Evolutionary conservation across 2,797 vertebrate species (phyloP).

Genomic region (Malurus splendens): DNA sequence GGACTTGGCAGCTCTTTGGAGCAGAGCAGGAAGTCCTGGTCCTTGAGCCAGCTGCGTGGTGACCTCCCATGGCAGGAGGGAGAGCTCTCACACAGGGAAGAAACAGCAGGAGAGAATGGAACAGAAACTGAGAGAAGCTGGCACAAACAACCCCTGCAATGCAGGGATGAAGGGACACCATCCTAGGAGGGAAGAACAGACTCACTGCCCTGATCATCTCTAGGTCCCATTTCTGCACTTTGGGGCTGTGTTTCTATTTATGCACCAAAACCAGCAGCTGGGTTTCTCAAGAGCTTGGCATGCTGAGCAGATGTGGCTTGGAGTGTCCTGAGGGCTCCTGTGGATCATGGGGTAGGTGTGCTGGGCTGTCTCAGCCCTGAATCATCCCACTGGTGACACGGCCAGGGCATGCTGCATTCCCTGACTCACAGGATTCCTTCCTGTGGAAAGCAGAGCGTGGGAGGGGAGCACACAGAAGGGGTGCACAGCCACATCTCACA

Average conservation of each 20-base stretch:
- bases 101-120: neutral
- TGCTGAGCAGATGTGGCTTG: neutral
- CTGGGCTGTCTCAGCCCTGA: slow-evolving; percentile 8
- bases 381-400: neutral
- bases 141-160: neutral
- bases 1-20: neutral
- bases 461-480: slow-evolving; percentile 4
- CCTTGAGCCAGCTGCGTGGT: neutral
- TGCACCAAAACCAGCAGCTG: neutral
- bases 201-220: neutral
- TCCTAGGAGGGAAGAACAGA: neutral
- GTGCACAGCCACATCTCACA: neutral
- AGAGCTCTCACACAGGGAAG: neutral
- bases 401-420: neutral
- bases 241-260: neutral
- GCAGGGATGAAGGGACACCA: neutral
- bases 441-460: slow-evolving; percentile 31
- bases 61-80: neutral
- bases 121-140: neutral
- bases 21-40: slow-evolving; percentile 30
- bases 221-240: neutral
- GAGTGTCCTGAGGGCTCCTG: neutral
- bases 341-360: slow-evolving; percentile 18
- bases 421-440: slow-evolving; percentile 54
- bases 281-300: slow-evolving; percentile 10